Conservation (phyloP, 2,797 vertebrate species). For the Amphiprion clarkii region DNA sequence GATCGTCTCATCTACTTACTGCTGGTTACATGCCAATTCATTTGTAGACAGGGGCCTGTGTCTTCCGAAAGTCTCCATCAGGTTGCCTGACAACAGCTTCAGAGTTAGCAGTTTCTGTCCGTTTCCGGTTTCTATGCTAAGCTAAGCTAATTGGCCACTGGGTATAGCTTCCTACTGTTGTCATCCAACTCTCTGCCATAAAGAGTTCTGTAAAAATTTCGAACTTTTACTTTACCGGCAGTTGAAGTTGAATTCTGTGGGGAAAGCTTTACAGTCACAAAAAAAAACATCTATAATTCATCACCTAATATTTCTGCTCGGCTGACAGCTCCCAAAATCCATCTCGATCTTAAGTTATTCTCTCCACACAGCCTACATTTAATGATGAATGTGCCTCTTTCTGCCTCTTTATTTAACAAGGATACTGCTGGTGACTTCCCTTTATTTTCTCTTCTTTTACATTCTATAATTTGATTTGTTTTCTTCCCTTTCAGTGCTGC, state of each 20-base stretch:
- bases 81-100: no score
- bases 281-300: background rate
- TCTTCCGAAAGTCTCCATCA: no score
- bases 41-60: no score
- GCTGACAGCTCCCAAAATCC: background rate
- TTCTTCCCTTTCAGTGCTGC: conserved; percentile 58
- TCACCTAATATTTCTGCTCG: background rate
- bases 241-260: background rate
- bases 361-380: conserved; percentile 32
- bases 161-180: no score
- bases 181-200: background rate
- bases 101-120: no score
- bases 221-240: background rate
- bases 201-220: background rate
- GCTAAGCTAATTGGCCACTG: no score
- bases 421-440: conserved; percentile 48
- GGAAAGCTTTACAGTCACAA: background rate
- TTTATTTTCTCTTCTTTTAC: conserved; percentile 41
- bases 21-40: no score
- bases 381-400: conserved; percentile 37
- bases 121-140: no score
- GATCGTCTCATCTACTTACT: no score
- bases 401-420: conserved; percentile 45
- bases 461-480: conserved; percentile 33
- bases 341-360: conserved; percentile 4